A percentile compares a stretch with the other conserved stretches of the same genome.
phyloP scores from a whole-genome alignment of 2,113 vertebrate species.

The Laticauda laticaudata region DNA sequence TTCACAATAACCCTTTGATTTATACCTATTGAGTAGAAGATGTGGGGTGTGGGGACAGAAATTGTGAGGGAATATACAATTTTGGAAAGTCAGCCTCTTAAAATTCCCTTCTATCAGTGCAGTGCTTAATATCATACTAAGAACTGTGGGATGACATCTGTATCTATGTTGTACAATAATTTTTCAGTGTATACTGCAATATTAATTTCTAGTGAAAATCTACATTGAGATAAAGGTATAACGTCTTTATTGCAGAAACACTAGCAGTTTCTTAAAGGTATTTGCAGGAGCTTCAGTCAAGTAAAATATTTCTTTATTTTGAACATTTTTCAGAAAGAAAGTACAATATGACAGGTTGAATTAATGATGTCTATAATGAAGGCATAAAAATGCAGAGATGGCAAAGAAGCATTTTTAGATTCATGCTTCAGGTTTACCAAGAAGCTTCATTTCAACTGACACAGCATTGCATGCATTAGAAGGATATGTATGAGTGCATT shows the following conservation, averaged over 20 bases:
- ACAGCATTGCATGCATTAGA: slow-evolving; percentile 61
- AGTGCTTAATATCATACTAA: slow-evolving; percentile 25
- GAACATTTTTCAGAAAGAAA: slow-evolving; percentile 68
- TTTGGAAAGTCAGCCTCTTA: not conserved
- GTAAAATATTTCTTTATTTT: slow-evolving; percentile 68
- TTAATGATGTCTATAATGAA: slow-evolving; percentile 78
- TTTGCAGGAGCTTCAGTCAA: slow-evolving; percentile 51
- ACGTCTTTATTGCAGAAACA: slow-evolving; percentile 32
- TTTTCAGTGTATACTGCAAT: slow-evolving; percentile 50
- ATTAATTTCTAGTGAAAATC: slow-evolving; percentile 36
- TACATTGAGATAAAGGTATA: slow-evolving; percentile 25
- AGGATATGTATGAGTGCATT: slow-evolving; percentile 69
- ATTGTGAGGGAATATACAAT: not conserved
- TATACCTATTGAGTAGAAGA: not conserved
- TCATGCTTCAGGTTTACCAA: slow-evolving; percentile 67
- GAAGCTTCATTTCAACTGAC: slow-evolving; percentile 76
- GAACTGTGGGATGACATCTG: slow-evolving; percentile 9
- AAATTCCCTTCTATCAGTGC: not conserved
- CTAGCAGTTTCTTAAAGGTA: slow-evolving; percentile 39
- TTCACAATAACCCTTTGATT: not conserved
- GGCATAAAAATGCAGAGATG: slow-evolving; percentile 72
- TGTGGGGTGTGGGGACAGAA: not conserved
- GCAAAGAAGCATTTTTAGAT: slow-evolving; percentile 73
- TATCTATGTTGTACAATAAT: slow-evolving; percentile 1
- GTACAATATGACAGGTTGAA: slow-evolving; percentile 69